Evolutionary conservation across 1,140 invertebrate genomes (phyloP), one percentile per base, ranked within the genome.

Genomic region (Atta texana): DNA sequence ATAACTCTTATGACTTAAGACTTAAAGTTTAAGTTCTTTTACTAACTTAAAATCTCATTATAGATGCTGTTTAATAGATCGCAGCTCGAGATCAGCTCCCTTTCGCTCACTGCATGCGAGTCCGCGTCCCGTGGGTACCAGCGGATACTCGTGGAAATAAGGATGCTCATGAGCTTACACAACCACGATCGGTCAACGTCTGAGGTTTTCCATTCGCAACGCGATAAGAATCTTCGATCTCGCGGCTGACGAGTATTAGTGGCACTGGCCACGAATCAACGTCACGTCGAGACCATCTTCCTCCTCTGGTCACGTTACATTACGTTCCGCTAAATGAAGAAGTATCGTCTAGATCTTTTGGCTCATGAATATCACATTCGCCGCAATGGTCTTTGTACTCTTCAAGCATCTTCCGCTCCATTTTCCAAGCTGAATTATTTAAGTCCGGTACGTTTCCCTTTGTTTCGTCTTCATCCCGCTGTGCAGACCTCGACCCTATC

Each of bases 381-480:
- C 64, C 51, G 77, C 85, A 72, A 78, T 84, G 59, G 85, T 77
- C 88, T 89, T 84, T 85, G 88, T 89, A 39, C 88, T 85, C 80
- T 69, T 75, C 86, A 76, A 87, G 84, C 80, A 69, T 77, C 89
- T 90, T 90, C 86, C 88, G 84, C 72, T 87, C 85, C 89, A 89
- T 89, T 90, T 87, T 78, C 88, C 78, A 90, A 89, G 84, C 85
- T 90, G 89, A 89, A 90, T 90, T 90, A 90, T 90, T 89, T 89
- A 90, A 87, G 51, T 44, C 55, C 76, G 16, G 55, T 53, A 55
- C 39, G 28, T 34, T 44, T 69, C 49, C 7, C 16, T 31, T 3
- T 39, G 0, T 24, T 75, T n/a, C 53, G 57, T 63, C 44, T 66
- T 61, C 49, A 39, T 78, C 66, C 64, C 63, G 55, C 61, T 24